Percentiles rank a stretch among this genome's conserved stretches.
These are phyloP conservation scores for Calliopum simillimum DNA, from an alignment of 2,888 invertebrate genomes.

Conservation along the genomic window DNA sequence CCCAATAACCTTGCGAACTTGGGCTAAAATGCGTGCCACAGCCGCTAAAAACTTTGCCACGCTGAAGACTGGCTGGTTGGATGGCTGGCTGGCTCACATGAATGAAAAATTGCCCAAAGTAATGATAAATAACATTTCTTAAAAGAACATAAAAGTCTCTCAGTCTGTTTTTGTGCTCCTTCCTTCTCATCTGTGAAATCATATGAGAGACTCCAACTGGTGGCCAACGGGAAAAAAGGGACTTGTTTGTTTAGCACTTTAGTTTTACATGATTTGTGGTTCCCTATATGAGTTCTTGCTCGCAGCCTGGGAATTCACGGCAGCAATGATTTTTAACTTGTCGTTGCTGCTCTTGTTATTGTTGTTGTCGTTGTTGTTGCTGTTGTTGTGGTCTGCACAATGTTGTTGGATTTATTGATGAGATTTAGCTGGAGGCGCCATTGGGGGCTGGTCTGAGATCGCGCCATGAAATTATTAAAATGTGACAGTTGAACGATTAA, in stretches of 20 bases:
- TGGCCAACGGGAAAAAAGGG: conserved; percentile 44
- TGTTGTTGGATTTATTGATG: conserved; percentile 59
- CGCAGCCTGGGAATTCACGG: conserved; percentile 29
- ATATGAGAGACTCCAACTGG: background rate
- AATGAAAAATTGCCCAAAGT: conserved; percentile 59
- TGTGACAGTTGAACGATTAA: conserved; percentile 64
- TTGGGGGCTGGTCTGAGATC: conserved; percentile 60
- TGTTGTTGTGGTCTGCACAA: conserved; percentile 45
- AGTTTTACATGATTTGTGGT: conserved; percentile 48
- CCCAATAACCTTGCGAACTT: conserved; percentile 53
- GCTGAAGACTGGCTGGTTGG: too few relatives aligned
- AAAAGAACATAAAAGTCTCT: conserved; percentile 52
- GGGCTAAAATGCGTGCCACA: conserved; percentile 14
- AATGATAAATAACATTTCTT: conserved; percentile 63
- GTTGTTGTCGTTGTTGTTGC: conserved; percentile 30
- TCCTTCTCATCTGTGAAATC: too few relatives aligned
- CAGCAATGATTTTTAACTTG: conserved; percentile 34
- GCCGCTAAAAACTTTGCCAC: background rate
- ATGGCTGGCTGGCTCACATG: conserved; percentile 11
- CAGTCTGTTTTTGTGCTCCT: too few relatives aligned
- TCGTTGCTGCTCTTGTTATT: conserved; percentile 34
- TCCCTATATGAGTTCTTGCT: conserved; percentile 11
- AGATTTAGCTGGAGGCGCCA: conserved; percentile 62
- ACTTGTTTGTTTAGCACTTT: conserved; percentile 55
- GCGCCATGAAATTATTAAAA: conserved; percentile 64